Conservation (phyloP, 2,888 invertebrate genomes). For the Agonum fuliginosum region DNA sequence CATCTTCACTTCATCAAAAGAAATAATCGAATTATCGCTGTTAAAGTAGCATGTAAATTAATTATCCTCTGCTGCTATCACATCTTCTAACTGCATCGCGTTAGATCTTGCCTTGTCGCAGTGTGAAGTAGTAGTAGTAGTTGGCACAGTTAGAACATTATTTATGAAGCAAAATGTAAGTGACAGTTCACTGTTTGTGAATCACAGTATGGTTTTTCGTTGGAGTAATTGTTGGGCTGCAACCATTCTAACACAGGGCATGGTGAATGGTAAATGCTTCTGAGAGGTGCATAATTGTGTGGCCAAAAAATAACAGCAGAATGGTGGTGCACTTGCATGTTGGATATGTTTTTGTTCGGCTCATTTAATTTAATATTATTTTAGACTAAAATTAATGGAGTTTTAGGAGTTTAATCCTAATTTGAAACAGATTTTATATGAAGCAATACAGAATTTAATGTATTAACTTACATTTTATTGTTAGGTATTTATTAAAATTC, state of each 20-base stretch:
- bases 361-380: too few species aligned
- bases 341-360: too few species aligned
- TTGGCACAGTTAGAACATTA: conserved; percentile 20
- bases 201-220: conserved; percentile 22
- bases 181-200: conserved; percentile 21
- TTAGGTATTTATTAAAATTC: too few species aligned
- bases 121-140: not conserved
- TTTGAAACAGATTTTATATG: too few species aligned
- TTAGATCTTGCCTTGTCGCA: not conserved
- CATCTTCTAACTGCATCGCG: conserved; percentile 28
- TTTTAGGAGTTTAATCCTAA: too few species aligned
- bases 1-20: not conserved
- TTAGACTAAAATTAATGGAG: too few species aligned
- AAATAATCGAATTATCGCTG: conserved; percentile 28
- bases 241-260: not conserved
- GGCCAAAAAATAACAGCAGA: too few species aligned
- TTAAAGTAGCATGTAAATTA: conserved; percentile 39
- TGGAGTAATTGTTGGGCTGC: conserved; percentile 7
- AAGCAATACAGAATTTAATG: too few species aligned
- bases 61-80: conserved; percentile 14
- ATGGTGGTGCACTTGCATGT: too few species aligned
- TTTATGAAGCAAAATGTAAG: conserved; percentile 21
- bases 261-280: not conserved
- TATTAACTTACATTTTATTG: too few species aligned
- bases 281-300: not conserved